Conservation (phyloP, 23 tunicate genomes). For the Diplosoma virens region DNA sequence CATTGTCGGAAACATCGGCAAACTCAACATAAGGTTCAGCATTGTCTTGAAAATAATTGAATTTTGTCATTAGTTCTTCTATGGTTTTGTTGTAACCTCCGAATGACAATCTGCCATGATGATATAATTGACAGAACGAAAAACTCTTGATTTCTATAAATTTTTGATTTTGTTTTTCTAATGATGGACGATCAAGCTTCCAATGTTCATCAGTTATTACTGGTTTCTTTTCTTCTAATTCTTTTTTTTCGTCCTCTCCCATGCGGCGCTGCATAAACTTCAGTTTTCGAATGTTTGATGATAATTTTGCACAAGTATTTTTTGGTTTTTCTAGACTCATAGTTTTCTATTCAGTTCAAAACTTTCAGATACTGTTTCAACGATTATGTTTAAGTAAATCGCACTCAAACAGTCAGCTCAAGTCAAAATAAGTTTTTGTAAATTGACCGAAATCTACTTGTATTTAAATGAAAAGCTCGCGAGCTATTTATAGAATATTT, state of each 20-base stretch:
- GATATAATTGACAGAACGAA: slow-evolving; percentile 11
- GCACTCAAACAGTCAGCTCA: no score
- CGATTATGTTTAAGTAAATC: no score
- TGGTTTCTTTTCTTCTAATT: slow-evolving; percentile 43
- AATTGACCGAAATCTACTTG: no score
- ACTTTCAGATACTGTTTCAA: no score
- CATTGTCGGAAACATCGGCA: slow-evolving; percentile 73
- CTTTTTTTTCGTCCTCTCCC: slow-evolving; percentile 33
- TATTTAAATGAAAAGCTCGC: no score
- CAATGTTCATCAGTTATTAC: slow-evolving; percentile 70
- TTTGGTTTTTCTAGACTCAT: no score
- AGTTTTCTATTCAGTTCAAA: no score
- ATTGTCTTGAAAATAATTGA: slow-evolving; percentile 8
- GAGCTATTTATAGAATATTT: no score
- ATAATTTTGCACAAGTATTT: slow-evolving; percentile 56
- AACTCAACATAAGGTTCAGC: slow-evolving; percentile 22
- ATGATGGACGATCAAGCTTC: slow-evolving; percentile 65
- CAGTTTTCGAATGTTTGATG: slow-evolving; percentile 74
- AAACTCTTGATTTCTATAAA: slow-evolving; percentile 27
- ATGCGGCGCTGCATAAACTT: slow-evolving; percentile 85
- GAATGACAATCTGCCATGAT: slow-evolving; percentile 55
- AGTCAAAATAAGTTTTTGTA: no score
- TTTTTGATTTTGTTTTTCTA: slow-evolving; percentile 27
- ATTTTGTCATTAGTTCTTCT: slow-evolving; percentile 57
- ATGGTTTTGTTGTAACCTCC: slow-evolving; percentile 71